phyloP scores from a whole-genome alignment of 2,888 invertebrate genomes.

The Campoplex nolae region DNA sequence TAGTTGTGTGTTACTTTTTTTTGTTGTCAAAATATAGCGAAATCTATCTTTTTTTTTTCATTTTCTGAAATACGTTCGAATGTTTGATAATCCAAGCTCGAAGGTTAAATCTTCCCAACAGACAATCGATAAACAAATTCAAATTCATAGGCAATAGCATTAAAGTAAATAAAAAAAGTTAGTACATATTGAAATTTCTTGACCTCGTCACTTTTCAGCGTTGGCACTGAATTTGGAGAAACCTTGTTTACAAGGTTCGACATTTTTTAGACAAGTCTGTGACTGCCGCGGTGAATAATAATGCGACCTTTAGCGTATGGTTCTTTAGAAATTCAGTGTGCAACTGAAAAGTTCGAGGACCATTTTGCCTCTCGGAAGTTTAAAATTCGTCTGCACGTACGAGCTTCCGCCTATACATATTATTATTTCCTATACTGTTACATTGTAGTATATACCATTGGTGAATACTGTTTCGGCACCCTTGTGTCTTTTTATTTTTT shows the following conservation, averaged over 20 bases:
- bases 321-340: slow-evolving; percentile 10
- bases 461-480: neutral
- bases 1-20: slow-evolving; percentile 20
- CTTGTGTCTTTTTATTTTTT: neutral
- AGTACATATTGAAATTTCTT: neutral
- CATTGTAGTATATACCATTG: slow-evolving; percentile 25
- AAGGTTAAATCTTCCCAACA: neutral
- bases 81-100: neutral
- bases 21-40: slow-evolving; percentile 33
- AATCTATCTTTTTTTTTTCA: slow-evolving; percentile 14
- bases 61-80: slow-evolving; percentile 20
- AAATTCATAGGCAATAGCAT: neutral
- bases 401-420: slow-evolving; percentile 22
- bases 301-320: slow-evolving; percentile 1
- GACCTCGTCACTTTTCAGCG: neutral
- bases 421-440: slow-evolving; percentile 49
- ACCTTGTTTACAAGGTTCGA: neutral
- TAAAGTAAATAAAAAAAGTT: neutral
- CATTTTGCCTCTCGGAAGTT: slow-evolving; percentile 33
- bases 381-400: slow-evolving; percentile 49
- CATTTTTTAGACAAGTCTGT: slow-evolving; percentile 2
- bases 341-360: slow-evolving; percentile 2
- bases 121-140: neutral
- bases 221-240: neutral
- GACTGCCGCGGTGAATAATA: slow-evolving; percentile 28